Base-by-base conservation (phyloP, 1,140 invertebrate species). In the Pinna nobilis region DNA sequence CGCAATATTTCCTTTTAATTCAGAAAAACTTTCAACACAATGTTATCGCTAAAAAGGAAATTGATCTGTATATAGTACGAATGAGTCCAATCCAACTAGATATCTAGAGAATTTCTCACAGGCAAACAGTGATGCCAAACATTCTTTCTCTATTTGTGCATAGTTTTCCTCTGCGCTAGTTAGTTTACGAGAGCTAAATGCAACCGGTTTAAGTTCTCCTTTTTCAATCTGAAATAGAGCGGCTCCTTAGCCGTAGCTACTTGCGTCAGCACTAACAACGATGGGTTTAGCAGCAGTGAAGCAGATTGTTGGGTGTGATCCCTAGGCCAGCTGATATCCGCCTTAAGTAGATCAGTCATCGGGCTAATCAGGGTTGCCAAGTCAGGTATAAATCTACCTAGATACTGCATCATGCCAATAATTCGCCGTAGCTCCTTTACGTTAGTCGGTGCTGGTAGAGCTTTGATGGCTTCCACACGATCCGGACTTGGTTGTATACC, bases 71-170 rank as follows among this genome's bases (percentile, higher is more conserved):
- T 49, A 7, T 6, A 88, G 53, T 44, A 49, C 69, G 30, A 84
- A 74, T 6, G 30, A 51, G 4, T 81, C 70, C 20, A 79, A 80
- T 51, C 88, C 91, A 74, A 80, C 87, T 5, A 91, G 60, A 77
- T 90, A 92, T 47, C 89, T 72, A n/a, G 89, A 81, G 82, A 92
- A 92, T 79, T 90, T 90, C 61, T 87, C 84, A n/a, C 92, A 86
- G 1, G 87, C 88, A n/a, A n/a, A n/a, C n/a, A n/a, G 3, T 0
- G 44, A 57, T 20, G 47, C 37, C 1, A 60, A n/a, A n/a, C 86
- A 90, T 84, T 92, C 91, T 81, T 88, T 91, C 49, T 92, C 90
- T 33, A 91, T 89, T 70, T 90, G 88, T 18, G 87, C 80, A 55
- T 92, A 91, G 49, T 87, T 90, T 76, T 81, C 72, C 76, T 92